Percentiles rank a stretch among this genome's conserved stretches.
phyloP scores from a whole-genome alignment of 2,888 invertebrate genomes.

The Eutolmus rufibarbis region DNA sequence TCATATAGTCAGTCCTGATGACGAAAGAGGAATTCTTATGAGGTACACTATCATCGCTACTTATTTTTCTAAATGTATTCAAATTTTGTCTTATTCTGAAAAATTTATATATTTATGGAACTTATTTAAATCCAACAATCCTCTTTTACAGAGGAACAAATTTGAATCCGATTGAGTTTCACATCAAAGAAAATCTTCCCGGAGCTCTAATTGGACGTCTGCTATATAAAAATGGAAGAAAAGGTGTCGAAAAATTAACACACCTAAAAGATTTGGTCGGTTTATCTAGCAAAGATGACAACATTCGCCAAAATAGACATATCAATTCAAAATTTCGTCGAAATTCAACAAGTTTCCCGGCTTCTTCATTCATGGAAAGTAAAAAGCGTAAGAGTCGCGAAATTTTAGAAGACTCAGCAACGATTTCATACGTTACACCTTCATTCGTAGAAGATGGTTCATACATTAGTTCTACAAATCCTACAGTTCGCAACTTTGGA shows the following conservation, averaged over 20 bases:
- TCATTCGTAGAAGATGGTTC: conserved; percentile 9
- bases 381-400: conserved; percentile 38
- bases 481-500: background rate
- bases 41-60: conserved; percentile 61
- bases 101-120: background rate
- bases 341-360: conserved; percentile 39
- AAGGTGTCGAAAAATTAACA: conserved; percentile 53
- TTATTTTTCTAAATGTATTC: background rate
- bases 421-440: conserved; percentile 10
- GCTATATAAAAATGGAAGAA: conserved; percentile 65
- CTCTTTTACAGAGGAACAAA: conserved; percentile 68
- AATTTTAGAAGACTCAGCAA: background rate
- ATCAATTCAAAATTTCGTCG: conserved; percentile 46
- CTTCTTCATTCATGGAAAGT: background rate
- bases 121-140: background rate
- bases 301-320: conserved; percentile 46
- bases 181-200: conserved; percentile 77
- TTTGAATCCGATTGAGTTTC: conserved; percentile 76
- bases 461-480: background rate
- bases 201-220: conserved; percentile 78
- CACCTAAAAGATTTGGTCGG: conserved; percentile 44
- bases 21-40: conserved; percentile 72
- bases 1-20: conserved; percentile 80
- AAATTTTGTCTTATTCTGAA: no score
- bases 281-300: conserved; percentile 33